Conservation (phyloP, 2,113 vertebrate genomes). For the Plecotus auritus region DNA sequence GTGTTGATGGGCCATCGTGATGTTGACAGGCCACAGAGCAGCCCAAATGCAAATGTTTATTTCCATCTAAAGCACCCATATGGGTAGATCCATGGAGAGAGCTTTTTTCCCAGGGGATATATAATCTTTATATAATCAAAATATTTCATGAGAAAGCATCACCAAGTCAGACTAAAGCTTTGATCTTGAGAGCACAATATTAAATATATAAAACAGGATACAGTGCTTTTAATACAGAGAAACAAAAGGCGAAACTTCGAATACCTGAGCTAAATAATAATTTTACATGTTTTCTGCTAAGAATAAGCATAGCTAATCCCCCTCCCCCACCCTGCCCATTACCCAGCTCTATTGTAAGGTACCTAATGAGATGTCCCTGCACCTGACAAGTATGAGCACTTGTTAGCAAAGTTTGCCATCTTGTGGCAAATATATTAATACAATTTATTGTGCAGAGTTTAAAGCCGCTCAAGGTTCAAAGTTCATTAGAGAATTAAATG, state of each 20-base stretch:
- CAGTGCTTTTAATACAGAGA: not conserved
- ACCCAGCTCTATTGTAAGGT: not conserved
- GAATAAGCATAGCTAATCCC: not conserved
- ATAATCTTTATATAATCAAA: slow-evolving; percentile 52
- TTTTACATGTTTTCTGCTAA: not conserved
- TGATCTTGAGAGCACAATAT: slow-evolving; percentile 25
- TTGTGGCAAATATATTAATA: slow-evolving; percentile 72
- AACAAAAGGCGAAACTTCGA: not conserved
- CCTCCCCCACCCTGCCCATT: not conserved
- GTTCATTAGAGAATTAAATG: not conserved
- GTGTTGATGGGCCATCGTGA: slow-evolving; percentile 51
- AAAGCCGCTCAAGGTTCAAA: not conserved
- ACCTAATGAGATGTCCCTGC: not conserved
- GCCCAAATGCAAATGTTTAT: slow-evolving; percentile 64
- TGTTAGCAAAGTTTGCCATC: slow-evolving; percentile 80
- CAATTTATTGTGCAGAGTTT: not conserved
- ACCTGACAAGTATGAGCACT: slow-evolving; percentile 14
- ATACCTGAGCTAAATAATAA: not conserved
- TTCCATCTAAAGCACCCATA: slow-evolving; percentile 35
- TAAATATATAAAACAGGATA: not conserved
- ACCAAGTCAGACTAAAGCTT: slow-evolving; percentile 30
- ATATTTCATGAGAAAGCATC: slow-evolving; percentile 53
- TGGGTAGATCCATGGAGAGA: slow-evolving; percentile 12
- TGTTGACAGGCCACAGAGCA: slow-evolving; percentile 63
- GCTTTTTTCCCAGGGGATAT: not conserved